Base-by-base conservation (phyloP, 2,797 vertebrate genomes). In the Eleutherodactylus coqui region DNA sequence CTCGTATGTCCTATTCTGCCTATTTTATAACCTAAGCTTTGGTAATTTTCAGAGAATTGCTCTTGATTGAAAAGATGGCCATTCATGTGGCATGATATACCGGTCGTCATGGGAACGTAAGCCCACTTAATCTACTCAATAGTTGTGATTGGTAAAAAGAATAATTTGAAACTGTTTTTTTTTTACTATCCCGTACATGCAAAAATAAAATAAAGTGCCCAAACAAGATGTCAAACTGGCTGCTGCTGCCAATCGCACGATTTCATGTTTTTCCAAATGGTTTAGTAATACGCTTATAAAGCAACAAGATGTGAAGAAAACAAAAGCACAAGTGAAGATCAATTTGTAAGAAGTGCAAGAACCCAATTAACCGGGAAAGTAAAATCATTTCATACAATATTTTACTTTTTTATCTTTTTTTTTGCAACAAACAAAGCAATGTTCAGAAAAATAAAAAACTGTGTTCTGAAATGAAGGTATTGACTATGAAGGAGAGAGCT, bases 61-160 rank as follows among this genome's bases (percentile, higher is more conserved):
- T 84, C 88, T 89, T 79, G 86, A 53, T 86, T 89, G 86, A 85
- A 85, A 89, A 90, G 90, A 88, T 90, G 88, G 88, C 89, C 47
- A 84, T 88, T 90, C 88, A 90, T 90, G 64, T 87, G 92, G 82
- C 73, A 78, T 89, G 84, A 91, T 83, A 90, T 88, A 84, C 0
- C 60, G 81, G 92, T 91, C 91, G 90, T 82, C 92, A 92, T 93
- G 89, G 90, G 85, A 92, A 94, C 91, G 0, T 75, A 89, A 89
- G 67, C 88, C 92, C 88, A 78, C 62, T 90, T 91, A 91, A 91
- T 91, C 89, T 91, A 91, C 90, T 92, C 91, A 91, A 89, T 92
- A 86, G 88, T 79, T 64, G 85, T 93, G 92, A 93, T 93, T 92
- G 90, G 90, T 88, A 90, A 47, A 53, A 91, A 92, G 92, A 93